Evolutionary conservation across 2,113 vertebrate genomes (phyloP).

Genomic region (Mastomys coucha): DNA sequence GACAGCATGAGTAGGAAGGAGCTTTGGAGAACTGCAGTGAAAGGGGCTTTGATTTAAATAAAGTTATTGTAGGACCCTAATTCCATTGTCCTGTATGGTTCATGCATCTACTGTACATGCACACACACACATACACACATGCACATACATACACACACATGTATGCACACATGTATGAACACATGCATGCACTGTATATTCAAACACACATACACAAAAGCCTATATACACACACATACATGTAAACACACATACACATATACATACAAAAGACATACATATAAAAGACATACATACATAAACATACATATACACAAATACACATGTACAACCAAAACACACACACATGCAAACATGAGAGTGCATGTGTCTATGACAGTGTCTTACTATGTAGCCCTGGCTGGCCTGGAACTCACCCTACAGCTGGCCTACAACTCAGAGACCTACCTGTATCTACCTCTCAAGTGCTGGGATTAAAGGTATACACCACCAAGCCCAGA

Average conservation of each 20-base stretch:
- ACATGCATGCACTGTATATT: too few species aligned
- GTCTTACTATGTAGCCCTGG: too few species aligned
- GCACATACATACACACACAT: background rate
- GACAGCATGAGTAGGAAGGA: background rate
- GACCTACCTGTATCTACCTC: background rate
- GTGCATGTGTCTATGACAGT: too few species aligned
- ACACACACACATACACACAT: background rate
- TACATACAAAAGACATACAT: background rate
- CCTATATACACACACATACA: too few species aligned
- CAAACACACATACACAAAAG: too few species aligned
- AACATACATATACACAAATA: background rate
- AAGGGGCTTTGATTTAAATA: background rate
- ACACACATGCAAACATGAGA: background rate
- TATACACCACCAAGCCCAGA: background rate
- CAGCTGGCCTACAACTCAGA: too few species aligned
- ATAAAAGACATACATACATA: background rate
- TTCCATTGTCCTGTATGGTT: background rate
- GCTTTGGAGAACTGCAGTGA: background rate
- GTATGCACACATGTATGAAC: background rate
- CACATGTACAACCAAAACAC: too few species aligned
- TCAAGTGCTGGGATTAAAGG: background rate
- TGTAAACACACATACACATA: too few species aligned
- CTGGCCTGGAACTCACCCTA: too few species aligned
- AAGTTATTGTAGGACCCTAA: background rate
- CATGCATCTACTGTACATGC: background rate